phyloP scores from a whole-genome alignment of 2,797 vertebrate species.

The Gambelia wislizenii region DNA sequence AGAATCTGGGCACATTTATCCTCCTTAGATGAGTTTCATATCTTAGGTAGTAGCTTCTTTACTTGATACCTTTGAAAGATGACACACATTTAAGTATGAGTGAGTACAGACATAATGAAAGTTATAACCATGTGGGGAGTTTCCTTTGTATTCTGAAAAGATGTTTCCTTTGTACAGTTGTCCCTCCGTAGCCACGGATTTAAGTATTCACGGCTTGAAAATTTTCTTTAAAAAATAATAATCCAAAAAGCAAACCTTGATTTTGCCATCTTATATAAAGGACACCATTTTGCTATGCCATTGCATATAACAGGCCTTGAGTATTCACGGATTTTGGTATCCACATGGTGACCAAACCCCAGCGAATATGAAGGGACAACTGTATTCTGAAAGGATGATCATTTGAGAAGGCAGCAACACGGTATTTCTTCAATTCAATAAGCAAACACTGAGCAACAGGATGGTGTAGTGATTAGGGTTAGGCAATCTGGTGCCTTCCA shows the following conservation, averaged over 20 bases:
- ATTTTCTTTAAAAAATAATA: no score
- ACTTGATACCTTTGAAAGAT: slow-evolving; percentile 58
- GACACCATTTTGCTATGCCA: no score
- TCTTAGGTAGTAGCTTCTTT: slow-evolving; percentile 53
- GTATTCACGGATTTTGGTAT: no score
- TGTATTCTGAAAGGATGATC: not conserved
- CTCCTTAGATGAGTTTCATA: slow-evolving; percentile 52
- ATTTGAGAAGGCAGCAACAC: not conserved
- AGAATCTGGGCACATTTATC: slow-evolving; percentile 50
- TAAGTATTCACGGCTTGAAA: no score
- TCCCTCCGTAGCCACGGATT: no score
- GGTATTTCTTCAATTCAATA: not conserved
- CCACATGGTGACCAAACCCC: no score
- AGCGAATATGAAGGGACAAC: no score
- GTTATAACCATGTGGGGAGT: not conserved
- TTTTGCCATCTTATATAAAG: no score
- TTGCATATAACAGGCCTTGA: no score
- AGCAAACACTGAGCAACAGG: not conserved
- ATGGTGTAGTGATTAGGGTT: not conserved
- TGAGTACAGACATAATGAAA: not conserved
- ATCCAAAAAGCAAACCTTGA: no score
- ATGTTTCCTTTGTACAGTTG: no score
- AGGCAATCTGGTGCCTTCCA: not conserved
- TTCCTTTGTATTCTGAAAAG: not conserved
- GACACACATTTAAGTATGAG: not conserved